These are phyloP conservation scores for Ibidorhyncha struthersii DNA, from an alignment of 2,113 vertebrate genomes.

Conservation along the genomic window DNA sequence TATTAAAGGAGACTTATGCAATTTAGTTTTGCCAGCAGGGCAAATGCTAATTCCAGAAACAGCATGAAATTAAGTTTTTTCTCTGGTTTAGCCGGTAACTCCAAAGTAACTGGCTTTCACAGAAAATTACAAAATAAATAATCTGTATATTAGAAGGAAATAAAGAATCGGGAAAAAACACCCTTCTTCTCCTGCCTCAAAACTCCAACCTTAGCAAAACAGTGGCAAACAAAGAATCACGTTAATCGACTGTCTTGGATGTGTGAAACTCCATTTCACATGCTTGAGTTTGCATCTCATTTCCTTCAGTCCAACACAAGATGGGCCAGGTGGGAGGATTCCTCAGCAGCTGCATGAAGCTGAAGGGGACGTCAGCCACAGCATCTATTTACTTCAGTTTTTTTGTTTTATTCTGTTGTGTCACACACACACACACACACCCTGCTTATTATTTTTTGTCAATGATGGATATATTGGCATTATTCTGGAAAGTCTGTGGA, in stretches of 20 bases:
- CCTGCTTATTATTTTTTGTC: neutral
- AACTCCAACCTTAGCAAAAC: neutral
- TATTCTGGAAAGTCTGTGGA: neutral
- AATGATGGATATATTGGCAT: neutral
- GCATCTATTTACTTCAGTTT: neutral
- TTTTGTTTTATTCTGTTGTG: neutral
- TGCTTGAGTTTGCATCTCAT: neutral
- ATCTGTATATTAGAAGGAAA: neutral
- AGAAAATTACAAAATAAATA: neutral
- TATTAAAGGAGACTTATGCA: neutral
- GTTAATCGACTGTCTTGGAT: neutral
- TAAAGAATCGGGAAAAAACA: rapidly evolving
- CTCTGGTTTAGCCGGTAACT: neutral
- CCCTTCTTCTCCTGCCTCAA: neutral
- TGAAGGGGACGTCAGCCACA: neutral
- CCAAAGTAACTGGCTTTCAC: neutral
- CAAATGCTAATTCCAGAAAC: neutral
- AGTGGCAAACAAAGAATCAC: neutral
- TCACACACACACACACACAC: too few species aligned
- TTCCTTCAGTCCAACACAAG: neutral
- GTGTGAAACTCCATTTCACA: neutral
- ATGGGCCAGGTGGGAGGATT: neutral
- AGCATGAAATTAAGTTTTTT: neutral
- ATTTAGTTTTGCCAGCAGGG: neutral
- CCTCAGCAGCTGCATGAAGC: neutral